phyloP scores from a whole-genome alignment of 2,888 invertebrate genomes.

The Torymus texanus region DNA sequence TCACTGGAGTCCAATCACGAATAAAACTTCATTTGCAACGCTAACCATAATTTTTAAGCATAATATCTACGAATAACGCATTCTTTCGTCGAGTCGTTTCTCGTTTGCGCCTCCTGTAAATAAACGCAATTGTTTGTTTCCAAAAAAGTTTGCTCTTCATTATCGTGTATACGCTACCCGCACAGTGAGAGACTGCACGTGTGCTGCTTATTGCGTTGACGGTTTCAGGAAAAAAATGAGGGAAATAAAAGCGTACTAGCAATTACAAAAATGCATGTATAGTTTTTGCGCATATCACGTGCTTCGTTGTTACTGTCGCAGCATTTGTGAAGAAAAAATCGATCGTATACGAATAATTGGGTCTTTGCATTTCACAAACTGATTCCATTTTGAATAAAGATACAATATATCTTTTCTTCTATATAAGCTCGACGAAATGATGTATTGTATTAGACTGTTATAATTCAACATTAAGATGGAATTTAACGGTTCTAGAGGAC shows the following conservation, averaged over 20 bases:
- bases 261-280: conserved; percentile 5
- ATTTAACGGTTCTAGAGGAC: conserved; percentile 5
- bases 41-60: no score
- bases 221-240: not conserved
- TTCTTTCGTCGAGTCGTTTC: conserved; percentile 5
- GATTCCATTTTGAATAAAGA: no score
- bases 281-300: conserved; percentile 1
- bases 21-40: conserved; percentile 25
- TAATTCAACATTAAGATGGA: no score
- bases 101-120: conserved; percentile 22
- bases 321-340: not conserved
- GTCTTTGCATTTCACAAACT: no score
- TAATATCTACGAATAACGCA: not conserved
- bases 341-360: no score
- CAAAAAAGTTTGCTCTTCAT: conserved; percentile 9
- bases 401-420: no score
- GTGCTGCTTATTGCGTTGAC: conserved; percentile 13
- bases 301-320: conserved; percentile 28
- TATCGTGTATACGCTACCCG: not conserved
- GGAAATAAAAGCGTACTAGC: not conserved
- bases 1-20: conserved; percentile 52
- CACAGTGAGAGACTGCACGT: conserved; percentile 18
- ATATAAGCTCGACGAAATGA: no score
- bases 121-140: not conserved
- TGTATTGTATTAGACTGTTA: no score